Evolutionary conservation across 2,113 vertebrate species (phyloP), one percentile per base, ranked within the genome.

Genomic region (Hypomesus transpacificus): DNA sequence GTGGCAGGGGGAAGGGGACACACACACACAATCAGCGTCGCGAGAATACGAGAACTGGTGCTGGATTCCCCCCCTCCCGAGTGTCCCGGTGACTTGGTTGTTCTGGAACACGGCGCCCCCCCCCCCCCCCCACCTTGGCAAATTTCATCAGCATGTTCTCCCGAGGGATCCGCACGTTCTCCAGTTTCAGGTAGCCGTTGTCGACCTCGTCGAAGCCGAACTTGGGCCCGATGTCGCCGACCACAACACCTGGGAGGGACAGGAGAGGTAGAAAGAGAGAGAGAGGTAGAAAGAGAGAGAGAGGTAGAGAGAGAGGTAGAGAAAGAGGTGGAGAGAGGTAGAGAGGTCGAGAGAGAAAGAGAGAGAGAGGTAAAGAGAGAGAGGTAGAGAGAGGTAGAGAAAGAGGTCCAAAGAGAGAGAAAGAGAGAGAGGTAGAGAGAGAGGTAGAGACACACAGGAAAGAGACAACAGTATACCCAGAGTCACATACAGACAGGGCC

Each of bases 101-200:
- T 34, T 64, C 8, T 3, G 1, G 9, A 58, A 46, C 17, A 4
- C 34, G 50, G 13, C 11, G n/a, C 14, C 87, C 31, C 86, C 84
- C 98, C 96, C 96, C 98, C 11, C 18, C 14, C 87, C 31, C 86
- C 84, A 98, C 96, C 96, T 98, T 93, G 24, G 97, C 92, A 0
- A 95, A 92, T 75, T 98, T 98, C 97, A 99, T 99, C 74, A 98
- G 90, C 97, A 98, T 99, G 86, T 99, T 98, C 1, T 96, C 94
- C 17, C 96, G 92, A 50, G 97, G 97, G 64, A 98, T 95, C 46
- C 96, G 92, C n/a, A 93, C 93, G 6, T 95, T 95, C 83, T 98
- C 95, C 84, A 99, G 89, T 88, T 98, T 98, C 87, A 99, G 88
- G 82, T 91, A 98, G 59, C 97, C 97, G 0, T 99, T 99, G 81